Conservation (phyloP, 2,888 invertebrate genomes). For the Odontothrips loti region DNA sequence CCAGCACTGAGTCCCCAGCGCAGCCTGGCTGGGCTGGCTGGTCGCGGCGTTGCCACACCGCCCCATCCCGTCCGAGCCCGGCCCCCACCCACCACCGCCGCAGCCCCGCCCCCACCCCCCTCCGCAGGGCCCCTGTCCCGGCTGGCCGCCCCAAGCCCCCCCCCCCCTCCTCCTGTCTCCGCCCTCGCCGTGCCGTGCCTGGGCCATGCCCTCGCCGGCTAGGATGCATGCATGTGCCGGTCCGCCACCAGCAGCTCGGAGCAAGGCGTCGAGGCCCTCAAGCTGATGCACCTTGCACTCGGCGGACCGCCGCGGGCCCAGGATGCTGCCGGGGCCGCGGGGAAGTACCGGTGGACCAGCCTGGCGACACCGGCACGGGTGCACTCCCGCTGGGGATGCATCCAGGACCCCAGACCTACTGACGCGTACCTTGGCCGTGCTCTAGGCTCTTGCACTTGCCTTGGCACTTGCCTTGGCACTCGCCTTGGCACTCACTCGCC, state of each 20-base stretch:
- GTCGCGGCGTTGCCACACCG: slow-evolving; percentile 16
- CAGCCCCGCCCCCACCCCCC: background rate
- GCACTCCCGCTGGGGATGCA: too few species aligned
- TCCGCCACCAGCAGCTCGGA: background rate
- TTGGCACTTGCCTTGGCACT: background rate
- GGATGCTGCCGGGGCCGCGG: too few species aligned
- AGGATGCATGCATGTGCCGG: background rate
- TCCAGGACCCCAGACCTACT: too few species aligned
- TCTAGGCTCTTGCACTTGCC: background rate
- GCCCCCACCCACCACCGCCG: background rate
- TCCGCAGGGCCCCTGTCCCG: background rate
- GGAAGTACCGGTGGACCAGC: too few species aligned
- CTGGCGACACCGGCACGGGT: too few species aligned
- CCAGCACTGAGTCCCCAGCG: slow-evolving; percentile 12
- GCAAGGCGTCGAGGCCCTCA: background rate
- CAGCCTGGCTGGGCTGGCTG: background rate
- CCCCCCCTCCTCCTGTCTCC: background rate
- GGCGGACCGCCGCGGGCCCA: background rate
- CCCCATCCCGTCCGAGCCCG: background rate
- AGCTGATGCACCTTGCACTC: too few species aligned
- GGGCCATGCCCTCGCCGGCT: background rate
- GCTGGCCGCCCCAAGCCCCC: background rate
- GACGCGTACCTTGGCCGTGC: background rate
- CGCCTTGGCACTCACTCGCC: too few species aligned
- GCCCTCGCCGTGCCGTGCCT: background rate